Conservation (phyloP, 2,797 vertebrate species). For the Xenentodon cancila region DNA sequence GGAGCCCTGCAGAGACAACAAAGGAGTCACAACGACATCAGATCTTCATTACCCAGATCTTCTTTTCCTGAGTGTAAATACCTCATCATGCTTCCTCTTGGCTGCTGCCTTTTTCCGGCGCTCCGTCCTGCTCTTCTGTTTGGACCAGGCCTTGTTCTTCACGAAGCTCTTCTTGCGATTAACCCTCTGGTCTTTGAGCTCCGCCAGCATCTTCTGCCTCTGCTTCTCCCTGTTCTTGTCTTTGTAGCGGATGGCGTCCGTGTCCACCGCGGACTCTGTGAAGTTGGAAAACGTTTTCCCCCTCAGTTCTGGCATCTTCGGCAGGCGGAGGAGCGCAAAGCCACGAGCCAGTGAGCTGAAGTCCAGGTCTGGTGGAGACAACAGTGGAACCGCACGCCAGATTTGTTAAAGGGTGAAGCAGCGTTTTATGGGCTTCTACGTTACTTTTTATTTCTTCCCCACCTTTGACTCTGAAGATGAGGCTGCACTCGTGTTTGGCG, state of each 20-base stretch:
- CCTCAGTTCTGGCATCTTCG: conserved; percentile 93
- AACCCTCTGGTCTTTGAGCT: conserved; percentile 65
- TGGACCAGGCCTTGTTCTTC: conserved; percentile 93
- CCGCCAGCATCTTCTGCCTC: conserved; percentile 86
- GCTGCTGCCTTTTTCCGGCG: conserved; percentile 83
- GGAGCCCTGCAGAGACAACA: conserved; percentile 63
- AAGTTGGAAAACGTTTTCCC: conserved; percentile 89
- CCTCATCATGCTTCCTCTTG: conserved; percentile 89
- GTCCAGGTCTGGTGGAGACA: conserved; percentile 86
- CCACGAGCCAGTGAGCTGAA: conserved; percentile 87
- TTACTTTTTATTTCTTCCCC: background rate
- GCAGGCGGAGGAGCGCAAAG: conserved; percentile 92
- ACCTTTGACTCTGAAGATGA: conserved; percentile 97
- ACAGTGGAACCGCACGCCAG: background rate
- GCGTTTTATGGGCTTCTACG: background rate
- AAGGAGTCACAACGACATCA: background rate
- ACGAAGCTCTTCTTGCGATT: conserved; percentile 73
- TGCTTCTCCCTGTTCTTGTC: conserved; percentile 93
- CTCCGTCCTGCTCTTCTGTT: conserved; percentile 91
- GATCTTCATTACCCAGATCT: background rate
- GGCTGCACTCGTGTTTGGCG: conserved; percentile 93
- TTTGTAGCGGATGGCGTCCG: conserved; percentile 90
- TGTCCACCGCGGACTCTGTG: conserved; percentile 81
- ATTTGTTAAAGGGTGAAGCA: background rate
- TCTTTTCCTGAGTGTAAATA: conserved; percentile 45